Base-by-base conservation (phyloP, 2,113 vertebrate genomes). In the Coreoperca whiteheadi region DNA sequence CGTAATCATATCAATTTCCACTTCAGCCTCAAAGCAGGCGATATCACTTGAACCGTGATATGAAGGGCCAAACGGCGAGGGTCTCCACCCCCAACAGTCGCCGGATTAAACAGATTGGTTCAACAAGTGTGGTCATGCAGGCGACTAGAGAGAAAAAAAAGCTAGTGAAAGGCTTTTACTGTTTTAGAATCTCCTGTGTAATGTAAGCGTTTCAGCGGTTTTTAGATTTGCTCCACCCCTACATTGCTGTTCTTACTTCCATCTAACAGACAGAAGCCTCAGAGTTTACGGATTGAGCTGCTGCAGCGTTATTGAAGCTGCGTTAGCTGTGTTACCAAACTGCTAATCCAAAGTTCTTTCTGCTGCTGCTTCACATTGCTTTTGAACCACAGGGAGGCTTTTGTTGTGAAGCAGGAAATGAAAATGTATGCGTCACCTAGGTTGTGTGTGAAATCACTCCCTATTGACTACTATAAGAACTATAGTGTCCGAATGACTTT, bases 351-450 rank as follows among this genome's bases (percentile, higher is more conserved):
- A n/a, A 25, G 39, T 34, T 39, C 12, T 25, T 16, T 25, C 28
- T 34, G 14, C 21, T 51, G 14, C 72, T 63, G 28, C 30, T 50
- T 50, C 28, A 34, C 28, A 48, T 74, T 8, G 18, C 25, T 74
- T 39, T 39, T 60, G 20, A 74, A 48, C 43, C 41, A 16, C 4
- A 18, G 28, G 69, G 34, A 71, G 51, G n/a, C 34, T 43, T 65
- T 72, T 72, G 20, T 72, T 72, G 53, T 57, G 34, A 63, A n/a
- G 30, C 20, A 51, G 59, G 30, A 63, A 50, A 50, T 63, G 12
- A 32, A 34, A 9, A 16, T 30, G 18, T 71, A 53, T 1, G 30
- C 21, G 66, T 23, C 30, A 53, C 23, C 30, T 50, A 30, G 10
- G 25, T 37, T 14, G 3, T 23, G 15, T 72, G 10, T 30, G 54